A percentile compares a stretch with the other conserved stretches of the same genome.
Conservation (phyloP, 92 coral and sea anemone species). For the Micromussa lordhowensis region DNA sequence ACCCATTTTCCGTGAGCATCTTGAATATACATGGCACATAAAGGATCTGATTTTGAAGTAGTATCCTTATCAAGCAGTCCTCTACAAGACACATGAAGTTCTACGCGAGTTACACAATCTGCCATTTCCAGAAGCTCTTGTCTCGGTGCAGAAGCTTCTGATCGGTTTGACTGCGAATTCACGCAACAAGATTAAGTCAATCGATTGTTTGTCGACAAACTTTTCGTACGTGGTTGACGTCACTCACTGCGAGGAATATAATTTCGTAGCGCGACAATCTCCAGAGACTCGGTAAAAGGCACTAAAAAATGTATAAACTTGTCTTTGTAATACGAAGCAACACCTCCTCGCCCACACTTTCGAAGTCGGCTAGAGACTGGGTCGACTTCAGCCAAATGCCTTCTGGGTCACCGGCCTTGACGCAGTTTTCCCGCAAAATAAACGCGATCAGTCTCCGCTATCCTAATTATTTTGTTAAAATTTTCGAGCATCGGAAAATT, state of each 20-base stretch:
- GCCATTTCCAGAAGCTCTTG: conserved; percentile 59
- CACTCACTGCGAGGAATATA: not conserved
- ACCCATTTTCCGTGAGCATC: conserved; percentile 78
- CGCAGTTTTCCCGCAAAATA: not conserved
- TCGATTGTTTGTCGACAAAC: not conserved
- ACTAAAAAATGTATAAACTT: not conserved
- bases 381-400: conserved; percentile 1
- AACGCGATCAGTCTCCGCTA: not conserved
- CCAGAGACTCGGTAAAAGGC: not conserved
- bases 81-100: conserved; percentile 91
- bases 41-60: conserved; percentile 92
- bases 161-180: not conserved
- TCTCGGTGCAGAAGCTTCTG: too few relatives aligned
- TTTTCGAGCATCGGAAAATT: too few relatives aligned
- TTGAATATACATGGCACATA: conserved; percentile 78
- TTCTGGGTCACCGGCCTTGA: not conserved
- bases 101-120: conserved; percentile 89
- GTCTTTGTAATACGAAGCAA: not conserved
- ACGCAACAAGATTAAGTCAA: not conserved
- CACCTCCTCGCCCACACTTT: not conserved
- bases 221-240: not conserved
- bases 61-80: conserved; percentile 90
- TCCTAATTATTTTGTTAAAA: too few relatives aligned
- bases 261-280: not conserved
- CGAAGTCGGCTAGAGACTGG: not conserved